phyloP scores from a whole-genome alignment of 2,888 invertebrate species.

The Charanyca ferruginea region DNA sequence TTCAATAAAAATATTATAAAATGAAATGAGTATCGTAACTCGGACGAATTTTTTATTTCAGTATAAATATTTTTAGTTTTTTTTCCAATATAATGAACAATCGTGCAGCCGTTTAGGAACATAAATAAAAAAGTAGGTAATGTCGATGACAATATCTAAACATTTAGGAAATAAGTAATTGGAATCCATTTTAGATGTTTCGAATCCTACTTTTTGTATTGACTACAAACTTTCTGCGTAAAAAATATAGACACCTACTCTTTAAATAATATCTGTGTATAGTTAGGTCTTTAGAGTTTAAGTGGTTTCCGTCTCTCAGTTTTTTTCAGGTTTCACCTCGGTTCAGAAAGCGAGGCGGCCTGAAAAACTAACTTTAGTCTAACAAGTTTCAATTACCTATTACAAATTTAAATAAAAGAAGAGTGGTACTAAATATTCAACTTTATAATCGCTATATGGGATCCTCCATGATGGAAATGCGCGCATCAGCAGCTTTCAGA shows the following conservation, averaged over 20 bases:
- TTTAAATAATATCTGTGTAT: neutral
- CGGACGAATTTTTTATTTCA: neutral
- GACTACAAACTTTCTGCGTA: neutral
- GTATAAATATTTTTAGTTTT: neutral
- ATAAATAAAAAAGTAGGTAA: conserved; percentile 8
- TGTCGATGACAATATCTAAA: neutral
- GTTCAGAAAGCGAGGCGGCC: conserved; percentile 63
- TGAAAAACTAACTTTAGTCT: conserved; percentile 44
- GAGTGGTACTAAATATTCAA: too few relatives aligned
- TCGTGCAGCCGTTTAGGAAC: neutral
- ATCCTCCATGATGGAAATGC: too few relatives aligned
- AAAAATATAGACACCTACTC: neutral
- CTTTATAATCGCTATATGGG: too few relatives aligned
- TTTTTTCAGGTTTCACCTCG: conserved; percentile 73
- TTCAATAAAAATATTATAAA: neutral
- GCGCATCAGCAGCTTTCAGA: too few relatives aligned
- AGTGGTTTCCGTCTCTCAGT: conserved; percentile 56
- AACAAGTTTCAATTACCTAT: conserved; percentile 17
- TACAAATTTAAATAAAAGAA: neutral
- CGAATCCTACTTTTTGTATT: conserved; percentile 1
- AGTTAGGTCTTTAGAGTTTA: conserved; percentile 57
- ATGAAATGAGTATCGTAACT: neutral
- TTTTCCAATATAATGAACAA: neutral
- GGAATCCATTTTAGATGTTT: neutral
- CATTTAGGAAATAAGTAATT: neutral